Conservation (phyloP, 1,140 invertebrate genomes). For the Palaemon carinicauda region DNA sequence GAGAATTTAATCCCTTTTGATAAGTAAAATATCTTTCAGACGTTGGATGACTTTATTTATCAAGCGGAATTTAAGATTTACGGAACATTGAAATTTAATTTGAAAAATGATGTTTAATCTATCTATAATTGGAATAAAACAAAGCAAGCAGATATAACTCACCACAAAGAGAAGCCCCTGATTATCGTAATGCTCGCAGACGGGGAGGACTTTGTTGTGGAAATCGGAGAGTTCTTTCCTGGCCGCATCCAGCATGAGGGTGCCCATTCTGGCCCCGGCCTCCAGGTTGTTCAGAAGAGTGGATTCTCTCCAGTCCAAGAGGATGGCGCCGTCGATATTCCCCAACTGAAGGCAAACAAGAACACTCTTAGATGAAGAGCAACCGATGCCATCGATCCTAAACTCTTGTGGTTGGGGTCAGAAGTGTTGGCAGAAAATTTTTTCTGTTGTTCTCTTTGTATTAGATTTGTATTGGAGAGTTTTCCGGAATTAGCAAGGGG, state of each 20-base stretch:
- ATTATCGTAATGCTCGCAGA: constrained; percentile 88
- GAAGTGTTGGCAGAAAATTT: too few species aligned
- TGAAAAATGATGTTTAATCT: background rate
- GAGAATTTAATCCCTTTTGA: too few species aligned
- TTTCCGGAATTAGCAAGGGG: too few species aligned
- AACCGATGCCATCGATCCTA: too few species aligned
- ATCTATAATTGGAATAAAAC: too few species aligned
- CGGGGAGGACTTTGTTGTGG: constrained; percentile 86
- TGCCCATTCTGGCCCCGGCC: constrained; percentile 85
- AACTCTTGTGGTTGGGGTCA: too few species aligned
- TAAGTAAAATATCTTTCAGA: too few species aligned
- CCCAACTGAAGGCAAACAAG: constrained; percentile 73
- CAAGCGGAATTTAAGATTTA: background rate
- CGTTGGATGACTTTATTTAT: too few species aligned
- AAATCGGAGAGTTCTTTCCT: constrained; percentile 88
- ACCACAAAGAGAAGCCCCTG: constrained; percentile 83
- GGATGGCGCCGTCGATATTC: constrained; percentile 82
- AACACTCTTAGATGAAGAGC: background rate
- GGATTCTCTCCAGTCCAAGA: constrained; percentile 85
- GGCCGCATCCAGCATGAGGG: constrained; percentile 83
- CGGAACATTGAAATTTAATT: background rate
- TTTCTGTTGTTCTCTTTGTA: too few species aligned
- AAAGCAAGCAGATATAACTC: constrained; percentile 64
- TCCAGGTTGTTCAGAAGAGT: constrained; percentile 87
- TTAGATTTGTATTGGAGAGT: too few species aligned